phyloP scores from a whole-genome alignment of 2,113 vertebrate species.

The Pagrus major region DNA sequence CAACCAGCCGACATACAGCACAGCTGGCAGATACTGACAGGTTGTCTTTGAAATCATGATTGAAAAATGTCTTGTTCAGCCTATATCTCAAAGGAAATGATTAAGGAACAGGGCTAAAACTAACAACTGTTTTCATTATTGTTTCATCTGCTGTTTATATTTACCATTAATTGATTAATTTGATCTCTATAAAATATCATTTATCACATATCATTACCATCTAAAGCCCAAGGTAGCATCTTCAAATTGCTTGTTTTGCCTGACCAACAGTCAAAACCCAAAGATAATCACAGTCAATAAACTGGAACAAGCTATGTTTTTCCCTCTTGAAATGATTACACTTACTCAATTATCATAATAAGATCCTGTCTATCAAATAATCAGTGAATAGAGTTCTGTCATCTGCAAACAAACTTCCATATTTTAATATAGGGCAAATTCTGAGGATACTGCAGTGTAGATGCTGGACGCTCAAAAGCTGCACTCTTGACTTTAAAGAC shows the following conservation, averaged over 20 bases:
- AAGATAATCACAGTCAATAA: no score
- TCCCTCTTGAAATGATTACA: background rate
- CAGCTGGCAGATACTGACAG: background rate
- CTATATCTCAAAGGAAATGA: background rate
- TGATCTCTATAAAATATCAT: background rate
- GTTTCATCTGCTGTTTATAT: background rate
- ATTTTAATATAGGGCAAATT: no score
- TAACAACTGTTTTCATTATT: background rate
- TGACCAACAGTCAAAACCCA: background rate
- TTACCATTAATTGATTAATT: background rate
- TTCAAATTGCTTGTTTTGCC: background rate
- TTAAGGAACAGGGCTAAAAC: background rate
- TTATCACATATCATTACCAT: background rate
- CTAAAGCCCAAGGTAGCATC: background rate
- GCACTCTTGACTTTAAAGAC: no score
- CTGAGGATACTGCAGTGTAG: no score
- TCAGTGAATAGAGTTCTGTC: background rate
- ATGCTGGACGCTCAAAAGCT: no score
- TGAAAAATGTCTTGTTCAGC: background rate
- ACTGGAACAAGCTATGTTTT: background rate
- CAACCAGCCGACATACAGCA: background rate
- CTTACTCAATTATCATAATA: background rate
- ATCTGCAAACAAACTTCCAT: background rate
- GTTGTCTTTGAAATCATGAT: background rate
- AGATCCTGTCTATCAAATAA: background rate